phyloP scores from a whole-genome alignment of 2,797 vertebrate species.

The Bradypus variegatus region DNA sequence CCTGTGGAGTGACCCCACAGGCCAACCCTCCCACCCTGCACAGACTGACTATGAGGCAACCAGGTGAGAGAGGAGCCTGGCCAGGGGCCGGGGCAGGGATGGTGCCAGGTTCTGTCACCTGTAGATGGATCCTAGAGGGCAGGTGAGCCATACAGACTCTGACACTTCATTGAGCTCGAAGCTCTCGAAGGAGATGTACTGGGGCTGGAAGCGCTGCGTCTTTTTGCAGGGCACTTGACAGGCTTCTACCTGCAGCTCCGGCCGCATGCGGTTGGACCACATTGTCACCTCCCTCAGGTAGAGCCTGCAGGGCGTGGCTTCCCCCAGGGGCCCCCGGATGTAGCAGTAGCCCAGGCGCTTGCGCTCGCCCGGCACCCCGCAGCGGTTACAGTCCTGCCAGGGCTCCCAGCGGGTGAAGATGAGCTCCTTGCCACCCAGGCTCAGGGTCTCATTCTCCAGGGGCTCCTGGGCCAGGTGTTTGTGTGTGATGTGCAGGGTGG shows the following conservation, averaged over 20 bases:
- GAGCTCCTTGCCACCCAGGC: accelerated
- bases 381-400: slow-evolving; percentile 70
- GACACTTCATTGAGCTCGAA: slow-evolving; percentile 17
- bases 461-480: slow-evolving; percentile 12
- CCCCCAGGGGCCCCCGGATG: neutral
- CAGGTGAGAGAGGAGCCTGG: neutral
- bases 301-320: slow-evolving; percentile 37
- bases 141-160: slow-evolving; percentile 39
- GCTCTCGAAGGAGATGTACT: neutral
- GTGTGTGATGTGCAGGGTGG: slow-evolving; percentile 47
- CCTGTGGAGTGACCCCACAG: neutral
- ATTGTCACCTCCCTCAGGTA: neutral
- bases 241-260: slow-evolving; percentile 66
- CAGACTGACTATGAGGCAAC: neutral
- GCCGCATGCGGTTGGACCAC: neutral
- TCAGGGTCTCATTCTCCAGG: slow-evolving; percentile 41
- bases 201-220: accelerated
- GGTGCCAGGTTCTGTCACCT: slow-evolving; percentile 43
- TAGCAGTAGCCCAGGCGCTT: slow-evolving; percentile 70
- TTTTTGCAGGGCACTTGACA: slow-evolving; percentile 33
- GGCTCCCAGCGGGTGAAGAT: slow-evolving; percentile 68
- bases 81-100: neutral
- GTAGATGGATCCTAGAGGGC: slow-evolving; percentile 67
- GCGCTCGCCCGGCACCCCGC: slow-evolving; percentile 34
- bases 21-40: too few species aligned